These are phyloP conservation scores for Pelodytes ibericus DNA, from an alignment of 2,797 vertebrate genomes.

Conservation along the genomic window DNA sequence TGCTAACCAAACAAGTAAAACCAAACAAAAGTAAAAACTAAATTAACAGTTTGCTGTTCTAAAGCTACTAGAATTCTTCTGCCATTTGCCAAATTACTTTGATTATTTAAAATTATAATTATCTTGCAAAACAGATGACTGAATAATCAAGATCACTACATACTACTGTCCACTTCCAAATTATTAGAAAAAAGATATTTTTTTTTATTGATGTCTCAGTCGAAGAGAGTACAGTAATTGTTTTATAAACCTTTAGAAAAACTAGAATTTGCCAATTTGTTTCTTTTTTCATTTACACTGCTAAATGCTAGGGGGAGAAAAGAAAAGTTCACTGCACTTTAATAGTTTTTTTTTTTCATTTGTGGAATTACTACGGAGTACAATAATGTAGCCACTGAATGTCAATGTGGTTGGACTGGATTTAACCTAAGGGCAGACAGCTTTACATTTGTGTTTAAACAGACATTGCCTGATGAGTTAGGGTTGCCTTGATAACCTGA, in stretches of 20 bases:
- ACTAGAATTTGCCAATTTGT: not conserved
- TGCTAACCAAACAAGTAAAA: no score
- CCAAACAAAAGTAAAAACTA: no score
- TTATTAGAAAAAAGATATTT: no score
- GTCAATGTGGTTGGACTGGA: slow-evolving; percentile 26
- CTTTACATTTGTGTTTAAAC: slow-evolving; percentile 33
- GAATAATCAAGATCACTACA: no score
- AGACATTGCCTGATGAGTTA: slow-evolving; percentile 23
- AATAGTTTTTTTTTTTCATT: slow-evolving; percentile 23
- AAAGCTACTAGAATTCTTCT: no score
- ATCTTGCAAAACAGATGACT: no score
- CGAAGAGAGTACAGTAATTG: no score
- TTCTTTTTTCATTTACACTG: slow-evolving; percentile 3
- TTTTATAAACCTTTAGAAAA: not conserved
- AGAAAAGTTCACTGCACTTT: slow-evolving; percentile 14
- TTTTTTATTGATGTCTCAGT: no score
- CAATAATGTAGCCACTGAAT: slow-evolving; percentile 26
- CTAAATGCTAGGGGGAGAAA: slow-evolving; percentile 10
- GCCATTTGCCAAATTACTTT: no score
- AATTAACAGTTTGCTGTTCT: no score
- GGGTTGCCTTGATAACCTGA: slow-evolving; percentile 23
- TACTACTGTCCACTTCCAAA: no score
- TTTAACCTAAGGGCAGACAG: slow-evolving; percentile 8
- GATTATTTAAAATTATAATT: no score
- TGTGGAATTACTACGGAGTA: slow-evolving; percentile 17